These are phyloP conservation scores for Bombus haemorrhoidalis DNA, from an alignment of 1,140 invertebrate species.

Conservation along the genomic window DNA sequence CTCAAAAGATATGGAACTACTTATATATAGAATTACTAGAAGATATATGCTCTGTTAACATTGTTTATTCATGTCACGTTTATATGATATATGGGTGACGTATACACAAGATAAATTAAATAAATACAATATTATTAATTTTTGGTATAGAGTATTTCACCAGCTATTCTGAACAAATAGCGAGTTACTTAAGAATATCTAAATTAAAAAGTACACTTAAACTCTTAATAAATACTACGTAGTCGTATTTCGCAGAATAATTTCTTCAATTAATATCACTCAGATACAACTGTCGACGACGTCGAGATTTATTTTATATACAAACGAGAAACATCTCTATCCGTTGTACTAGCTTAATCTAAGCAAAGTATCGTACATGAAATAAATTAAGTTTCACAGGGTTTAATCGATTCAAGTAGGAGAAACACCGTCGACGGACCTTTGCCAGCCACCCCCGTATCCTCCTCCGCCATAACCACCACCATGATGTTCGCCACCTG, in stretches of 20 bases:
- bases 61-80: slow-evolving; percentile 20
- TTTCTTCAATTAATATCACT: not conserved
- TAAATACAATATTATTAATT: slow-evolving; percentile 20
- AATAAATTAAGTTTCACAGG: not conserved
- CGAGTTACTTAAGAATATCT: not conserved
- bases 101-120: not conserved
- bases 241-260: not conserved
- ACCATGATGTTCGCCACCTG: slow-evolving; percentile 79
- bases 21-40: not conserved
- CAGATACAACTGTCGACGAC: not conserved
- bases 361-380: slow-evolving; percentile 8
- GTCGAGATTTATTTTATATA: slow-evolving; percentile 3
- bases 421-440: slow-evolving; percentile 78
- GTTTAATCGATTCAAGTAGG: slow-evolving; percentile 69
- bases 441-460: slow-evolving; percentile 82
- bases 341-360: not conserved
- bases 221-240: not conserved
- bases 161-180: not conserved
- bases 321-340: not conserved
- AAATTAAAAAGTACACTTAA: not conserved
- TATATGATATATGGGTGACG: not conserved
- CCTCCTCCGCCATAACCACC: slow-evolving; percentile 77
- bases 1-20: not conserved
- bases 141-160: slow-evolving; percentile 15
- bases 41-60: too few species aligned